Percentiles rank a stretch among this genome's conserved stretches.
Evolutionary conservation across 2,113 vertebrate species (phyloP).

Genomic region (Echinops telfairi): DNA sequence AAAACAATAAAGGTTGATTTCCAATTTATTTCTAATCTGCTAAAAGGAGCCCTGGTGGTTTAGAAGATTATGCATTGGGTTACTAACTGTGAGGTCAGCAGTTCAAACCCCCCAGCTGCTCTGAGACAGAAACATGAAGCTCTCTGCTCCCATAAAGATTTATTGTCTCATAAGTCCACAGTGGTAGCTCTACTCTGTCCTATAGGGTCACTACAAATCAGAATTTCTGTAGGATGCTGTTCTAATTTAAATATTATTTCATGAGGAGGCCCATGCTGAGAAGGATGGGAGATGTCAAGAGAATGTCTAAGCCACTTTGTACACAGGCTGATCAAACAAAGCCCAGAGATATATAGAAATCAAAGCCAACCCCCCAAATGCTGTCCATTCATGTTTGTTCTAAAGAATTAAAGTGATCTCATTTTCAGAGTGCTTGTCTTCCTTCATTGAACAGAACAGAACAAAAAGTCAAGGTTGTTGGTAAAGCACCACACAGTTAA

Average conservation of each 20-base stretch:
- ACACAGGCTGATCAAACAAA: neutral
- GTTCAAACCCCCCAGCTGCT: no score
- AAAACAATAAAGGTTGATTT: constrained; percentile 3
- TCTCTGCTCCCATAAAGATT: no score
- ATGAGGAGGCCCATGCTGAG: neutral
- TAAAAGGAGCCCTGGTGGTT: neutral
- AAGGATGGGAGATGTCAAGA: neutral
- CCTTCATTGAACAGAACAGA: constrained; percentile 42
- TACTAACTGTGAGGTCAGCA: no score
- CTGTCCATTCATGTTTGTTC: constrained; percentile 36
- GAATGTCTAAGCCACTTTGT: neutral
- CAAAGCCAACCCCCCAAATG: constrained; percentile 34
- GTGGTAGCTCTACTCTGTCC: no score
- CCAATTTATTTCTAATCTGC: neutral
- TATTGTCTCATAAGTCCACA: no score
- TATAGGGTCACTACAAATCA: neutral
- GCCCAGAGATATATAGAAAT: constrained; percentile 22
- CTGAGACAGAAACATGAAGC: no score
- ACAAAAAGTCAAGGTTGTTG: constrained; percentile 64
- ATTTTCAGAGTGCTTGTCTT: constrained; percentile 64
- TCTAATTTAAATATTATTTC: constrained; percentile 56
- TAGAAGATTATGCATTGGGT: no score
- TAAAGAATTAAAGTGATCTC: constrained; percentile 60
- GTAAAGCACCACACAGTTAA: constrained; percentile 56
- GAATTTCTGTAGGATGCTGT: constrained; percentile 27